phyloP scores from a whole-genome alignment of 2,113 vertebrate genomes.

The Ptychochromis oligacanthus region DNA sequence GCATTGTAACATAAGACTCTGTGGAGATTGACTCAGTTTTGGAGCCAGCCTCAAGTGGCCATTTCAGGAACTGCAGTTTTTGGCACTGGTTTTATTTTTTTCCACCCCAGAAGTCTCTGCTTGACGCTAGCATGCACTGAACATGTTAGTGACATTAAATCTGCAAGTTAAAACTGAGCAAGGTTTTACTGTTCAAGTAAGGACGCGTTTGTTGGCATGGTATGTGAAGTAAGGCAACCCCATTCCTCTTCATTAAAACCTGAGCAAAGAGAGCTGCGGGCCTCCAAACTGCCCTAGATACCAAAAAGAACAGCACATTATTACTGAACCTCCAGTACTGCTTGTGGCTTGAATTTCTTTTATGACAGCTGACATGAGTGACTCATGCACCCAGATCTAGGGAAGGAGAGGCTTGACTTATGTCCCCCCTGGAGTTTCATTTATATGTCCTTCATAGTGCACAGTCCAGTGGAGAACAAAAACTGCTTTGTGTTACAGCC shows the following conservation, averaged over 20 bases:
- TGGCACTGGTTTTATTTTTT: background rate
- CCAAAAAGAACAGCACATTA: slow-evolving; percentile 38
- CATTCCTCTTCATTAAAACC: slow-evolving; percentile 13
- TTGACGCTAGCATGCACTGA: background rate
- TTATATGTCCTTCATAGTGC: slow-evolving; percentile 38
- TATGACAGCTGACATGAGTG: slow-evolving; percentile 64
- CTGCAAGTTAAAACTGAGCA: background rate
- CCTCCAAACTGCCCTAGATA: slow-evolving; percentile 65
- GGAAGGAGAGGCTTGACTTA: slow-evolving; percentile 20
- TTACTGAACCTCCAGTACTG: slow-evolving; percentile 17
- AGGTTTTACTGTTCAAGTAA: background rate
- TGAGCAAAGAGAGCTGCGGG: slow-evolving; percentile 37
- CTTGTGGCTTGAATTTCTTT: slow-evolving; percentile 35
- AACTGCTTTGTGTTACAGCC: slow-evolving; percentile 2
- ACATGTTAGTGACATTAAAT: background rate
- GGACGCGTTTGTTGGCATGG: background rate
- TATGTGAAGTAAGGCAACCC: background rate
- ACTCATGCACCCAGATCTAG: slow-evolving; percentile 41
- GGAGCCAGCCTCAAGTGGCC: background rate
- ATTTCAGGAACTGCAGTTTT: background rate
- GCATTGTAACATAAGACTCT: too few relatives aligned
- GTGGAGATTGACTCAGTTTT: background rate
- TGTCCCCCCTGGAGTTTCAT: slow-evolving; percentile 31
- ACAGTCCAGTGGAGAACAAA: slow-evolving; percentile 34
- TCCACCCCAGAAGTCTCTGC: background rate